These are phyloP conservation scores for Melanostigma gelatinosum DNA, from an alignment of 2,113 vertebrate genomes.

Conservation along the genomic window DNA sequence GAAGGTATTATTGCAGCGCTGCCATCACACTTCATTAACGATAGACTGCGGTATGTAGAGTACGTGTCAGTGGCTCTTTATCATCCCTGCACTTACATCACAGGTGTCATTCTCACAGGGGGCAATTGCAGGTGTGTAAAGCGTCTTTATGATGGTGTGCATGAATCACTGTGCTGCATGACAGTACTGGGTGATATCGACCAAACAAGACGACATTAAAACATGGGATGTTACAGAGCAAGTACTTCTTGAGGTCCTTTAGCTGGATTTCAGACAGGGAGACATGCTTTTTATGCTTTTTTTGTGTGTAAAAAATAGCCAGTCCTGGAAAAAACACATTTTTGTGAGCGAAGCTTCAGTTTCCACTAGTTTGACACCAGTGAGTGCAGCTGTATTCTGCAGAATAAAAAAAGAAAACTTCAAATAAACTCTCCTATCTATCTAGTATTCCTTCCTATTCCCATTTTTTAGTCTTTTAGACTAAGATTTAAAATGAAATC, in stretches of 20 bases:
- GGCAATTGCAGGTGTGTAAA: constrained; percentile 17
- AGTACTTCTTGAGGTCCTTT: not conserved
- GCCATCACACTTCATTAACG: not conserved
- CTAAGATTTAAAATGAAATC: not conserved
- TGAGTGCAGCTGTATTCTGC: not conserved
- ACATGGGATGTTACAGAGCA: not conserved
- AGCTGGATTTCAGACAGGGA: not conserved
- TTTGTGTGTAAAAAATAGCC: constrained; percentile 32
- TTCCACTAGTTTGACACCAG: not conserved
- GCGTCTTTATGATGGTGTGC: not conserved
- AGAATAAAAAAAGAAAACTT: not conserved
- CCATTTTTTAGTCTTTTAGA: no score
- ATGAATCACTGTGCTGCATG: not conserved
- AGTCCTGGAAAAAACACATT: not conserved
- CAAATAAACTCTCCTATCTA: not conserved
- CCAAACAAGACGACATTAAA: not conserved
- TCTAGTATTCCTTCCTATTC: no score
- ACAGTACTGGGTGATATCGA: not conserved
- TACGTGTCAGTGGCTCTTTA: constrained; percentile 23
- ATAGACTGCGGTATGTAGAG: constrained; percentile 43
- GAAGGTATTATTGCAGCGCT: not conserved
- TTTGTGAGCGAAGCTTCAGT: constrained; percentile 13
- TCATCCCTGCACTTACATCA: constrained; percentile 18
- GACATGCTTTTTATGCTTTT: constrained; percentile 5
- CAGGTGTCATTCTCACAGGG: constrained; percentile 4